Percentiles rank a stretch among this genome's conserved stretches.
These are phyloP conservation scores for Anoplolepis gracilipes DNA, from an alignment of 1,140 invertebrate species.

Conservation along the genomic window DNA sequence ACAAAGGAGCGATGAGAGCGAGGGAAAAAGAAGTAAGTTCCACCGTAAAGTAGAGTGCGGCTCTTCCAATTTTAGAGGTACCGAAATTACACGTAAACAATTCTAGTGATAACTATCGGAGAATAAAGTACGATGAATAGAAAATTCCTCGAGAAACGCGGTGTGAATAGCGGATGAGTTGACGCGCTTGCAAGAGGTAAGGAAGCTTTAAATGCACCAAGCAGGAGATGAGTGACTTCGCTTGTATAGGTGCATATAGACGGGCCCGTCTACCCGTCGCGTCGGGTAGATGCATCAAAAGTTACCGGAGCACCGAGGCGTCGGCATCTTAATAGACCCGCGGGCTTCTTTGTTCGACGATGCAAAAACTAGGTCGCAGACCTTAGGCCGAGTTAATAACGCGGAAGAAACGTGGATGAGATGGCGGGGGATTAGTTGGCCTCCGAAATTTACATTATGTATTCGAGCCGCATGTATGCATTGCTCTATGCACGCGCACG, in stretches of 20 bases:
- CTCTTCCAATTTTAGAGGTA: neutral
- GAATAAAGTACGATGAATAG: neutral
- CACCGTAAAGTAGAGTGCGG: neutral
- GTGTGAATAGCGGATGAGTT: neutral
- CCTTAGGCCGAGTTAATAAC: conserved; percentile 71
- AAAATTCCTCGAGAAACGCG: neutral
- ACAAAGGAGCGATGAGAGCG: neutral
- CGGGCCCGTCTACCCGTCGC: too few species aligned
- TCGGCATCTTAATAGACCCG: conserved; percentile 68
- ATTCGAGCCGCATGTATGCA: neutral
- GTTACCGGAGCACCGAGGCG: conserved; percentile 25
- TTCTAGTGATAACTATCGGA: neutral
- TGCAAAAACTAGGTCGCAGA: conserved; percentile 73
- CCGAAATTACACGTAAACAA: conserved; percentile 27
- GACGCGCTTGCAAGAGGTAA: conserved; percentile 56
- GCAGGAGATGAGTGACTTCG: conserved; percentile 46
- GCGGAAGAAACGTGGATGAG: conserved; percentile 44
- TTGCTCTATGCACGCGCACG: conserved; percentile 10
- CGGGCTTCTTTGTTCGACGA: conserved; percentile 66
- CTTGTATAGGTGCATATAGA: neutral
- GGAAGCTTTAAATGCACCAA: conserved; percentile 68
- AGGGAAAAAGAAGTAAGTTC: conserved; percentile 30
- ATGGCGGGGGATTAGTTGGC: neutral
- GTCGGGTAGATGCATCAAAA: conserved; percentile 44
- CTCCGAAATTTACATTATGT: conserved; percentile 65